These are phyloP conservation scores for Caradrina kadenii DNA, from an alignment of 2,888 invertebrate genomes.

Conservation along the genomic window DNA sequence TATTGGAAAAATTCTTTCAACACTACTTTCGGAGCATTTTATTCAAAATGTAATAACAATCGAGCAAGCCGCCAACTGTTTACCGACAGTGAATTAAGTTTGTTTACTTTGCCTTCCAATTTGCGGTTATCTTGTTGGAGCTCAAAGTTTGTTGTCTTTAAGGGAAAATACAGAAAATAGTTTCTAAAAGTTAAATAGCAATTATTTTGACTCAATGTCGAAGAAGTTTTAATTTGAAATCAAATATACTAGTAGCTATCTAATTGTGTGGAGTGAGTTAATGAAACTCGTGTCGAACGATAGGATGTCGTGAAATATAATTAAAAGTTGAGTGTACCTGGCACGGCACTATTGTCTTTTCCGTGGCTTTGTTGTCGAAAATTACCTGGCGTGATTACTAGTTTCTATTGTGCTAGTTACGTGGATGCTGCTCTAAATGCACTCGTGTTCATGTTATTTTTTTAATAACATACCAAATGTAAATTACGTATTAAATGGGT, in stretches of 20 bases:
- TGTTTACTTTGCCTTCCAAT: slow-evolving; percentile 59
- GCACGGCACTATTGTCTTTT: slow-evolving; percentile 11
- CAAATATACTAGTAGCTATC: background rate
- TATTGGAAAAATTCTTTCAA: slow-evolving; percentile 29
- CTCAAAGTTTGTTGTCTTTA: slow-evolving; percentile 56
- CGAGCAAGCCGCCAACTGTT: slow-evolving; percentile 47
- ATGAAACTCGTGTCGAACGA: slow-evolving; percentile 4
- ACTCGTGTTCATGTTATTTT: background rate
- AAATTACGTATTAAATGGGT: background rate
- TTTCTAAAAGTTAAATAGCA: slow-evolving; percentile 50
- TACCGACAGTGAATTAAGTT: slow-evolving; percentile 60
- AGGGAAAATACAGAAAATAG: slow-evolving; percentile 52
- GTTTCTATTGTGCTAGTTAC: slow-evolving; percentile 9
- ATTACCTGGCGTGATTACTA: slow-evolving; percentile 4
- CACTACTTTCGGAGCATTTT: slow-evolving; percentile 38
- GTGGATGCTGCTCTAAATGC: background rate
- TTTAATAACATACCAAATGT: background rate
- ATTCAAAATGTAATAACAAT: slow-evolving; percentile 51
- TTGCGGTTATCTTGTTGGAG: slow-evolving; percentile 58
- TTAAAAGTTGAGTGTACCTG: slow-evolving; percentile 29
- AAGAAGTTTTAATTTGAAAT: slow-evolving; percentile 37
- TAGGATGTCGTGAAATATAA: slow-evolving; percentile 8
- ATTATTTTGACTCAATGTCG: slow-evolving; percentile 48
- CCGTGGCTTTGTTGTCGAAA: slow-evolving; percentile 18
- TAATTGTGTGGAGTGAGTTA: background rate